These are phyloP conservation scores for Augochlorella aurata DNA, from an alignment of 2,888 invertebrate species.

Conservation along the genomic window DNA sequence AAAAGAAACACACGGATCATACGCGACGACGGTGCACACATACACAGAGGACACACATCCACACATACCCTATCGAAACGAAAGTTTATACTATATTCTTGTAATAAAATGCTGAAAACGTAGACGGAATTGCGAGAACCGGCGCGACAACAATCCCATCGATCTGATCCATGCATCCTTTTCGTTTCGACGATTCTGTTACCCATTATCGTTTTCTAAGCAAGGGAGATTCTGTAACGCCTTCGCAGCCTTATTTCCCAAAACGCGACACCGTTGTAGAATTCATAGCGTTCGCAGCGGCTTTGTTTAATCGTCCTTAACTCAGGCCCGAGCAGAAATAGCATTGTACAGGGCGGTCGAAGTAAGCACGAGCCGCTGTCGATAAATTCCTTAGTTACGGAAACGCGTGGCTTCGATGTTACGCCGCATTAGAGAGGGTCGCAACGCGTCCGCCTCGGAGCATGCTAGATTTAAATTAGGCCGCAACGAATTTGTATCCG, in stretches of 20 bases:
- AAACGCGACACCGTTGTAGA: background rate
- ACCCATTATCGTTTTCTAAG: background rate
- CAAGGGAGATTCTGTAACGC: background rate
- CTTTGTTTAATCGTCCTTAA: background rate
- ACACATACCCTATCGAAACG: slow-evolving; percentile 65
- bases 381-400: background rate
- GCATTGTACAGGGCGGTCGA: background rate
- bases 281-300: background rate
- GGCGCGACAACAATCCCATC: slow-evolving; percentile 20
- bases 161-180: slow-evolving; percentile 18
- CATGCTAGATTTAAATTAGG: background rate
- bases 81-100: slow-evolving; percentile 82
- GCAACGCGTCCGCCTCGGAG: background rate
- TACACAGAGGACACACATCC: slow-evolving; percentile 31
- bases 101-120: slow-evolving; percentile 79
- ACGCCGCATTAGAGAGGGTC: background rate
- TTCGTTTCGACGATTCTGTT: background rate
- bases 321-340: background rate
- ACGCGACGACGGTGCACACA: slow-evolving; percentile 58
- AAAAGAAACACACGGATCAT: slow-evolving; percentile 59
- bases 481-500: background rate
- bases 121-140: slow-evolving; percentile 37
- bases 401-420: background rate
- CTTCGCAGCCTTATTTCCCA: background rate
- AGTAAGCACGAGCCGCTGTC: too few species aligned